Evolutionary conservation across 1,140 invertebrate species (phyloP).

Genomic region (Drosophila willistoni): DNA sequence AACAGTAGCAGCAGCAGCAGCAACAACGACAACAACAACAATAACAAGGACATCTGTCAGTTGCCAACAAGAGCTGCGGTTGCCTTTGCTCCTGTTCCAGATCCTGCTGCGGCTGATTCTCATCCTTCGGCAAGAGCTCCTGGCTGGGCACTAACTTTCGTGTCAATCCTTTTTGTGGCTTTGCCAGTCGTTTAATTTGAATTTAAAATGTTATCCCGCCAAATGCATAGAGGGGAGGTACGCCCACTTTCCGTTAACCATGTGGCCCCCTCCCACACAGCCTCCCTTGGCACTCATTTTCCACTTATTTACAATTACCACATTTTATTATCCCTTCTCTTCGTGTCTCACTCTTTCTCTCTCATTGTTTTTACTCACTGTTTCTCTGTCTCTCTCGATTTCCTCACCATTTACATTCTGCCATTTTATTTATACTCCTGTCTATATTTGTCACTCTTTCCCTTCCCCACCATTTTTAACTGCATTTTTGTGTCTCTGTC

Average conservation of each 20-base stretch:
- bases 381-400: not conserved
- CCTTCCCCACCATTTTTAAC: conserved; percentile 54
- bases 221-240: conserved; percentile 51
- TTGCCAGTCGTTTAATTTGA: conserved; percentile 80
- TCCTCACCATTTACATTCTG: conserved; percentile 44
- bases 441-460: conserved; percentile 80
- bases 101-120: conserved; percentile 32
- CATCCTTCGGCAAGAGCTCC: conserved; percentile 32
- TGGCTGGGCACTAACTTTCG: conserved; percentile 70
- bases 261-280: not conserved
- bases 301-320: conserved; percentile 82
- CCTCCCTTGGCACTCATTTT: conserved; percentile 62
- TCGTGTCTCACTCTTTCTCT: not conserved
- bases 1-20: conserved; percentile 34
- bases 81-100: conserved; percentile 49
- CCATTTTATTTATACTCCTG: conserved; percentile 78
- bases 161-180: conserved; percentile 79
- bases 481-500: conserved; percentile 77
- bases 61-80: conserved; percentile 62
- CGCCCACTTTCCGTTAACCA: not conserved
- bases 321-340: conserved; percentile 69
- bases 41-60: conserved; percentile 42
- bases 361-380: not conserved
- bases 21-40: conserved; percentile 28
- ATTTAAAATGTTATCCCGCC: conserved; percentile 78